Base-by-base conservation (phyloP, 2,888 invertebrate genomes). In the Chloroclystis v-ata region DNA sequence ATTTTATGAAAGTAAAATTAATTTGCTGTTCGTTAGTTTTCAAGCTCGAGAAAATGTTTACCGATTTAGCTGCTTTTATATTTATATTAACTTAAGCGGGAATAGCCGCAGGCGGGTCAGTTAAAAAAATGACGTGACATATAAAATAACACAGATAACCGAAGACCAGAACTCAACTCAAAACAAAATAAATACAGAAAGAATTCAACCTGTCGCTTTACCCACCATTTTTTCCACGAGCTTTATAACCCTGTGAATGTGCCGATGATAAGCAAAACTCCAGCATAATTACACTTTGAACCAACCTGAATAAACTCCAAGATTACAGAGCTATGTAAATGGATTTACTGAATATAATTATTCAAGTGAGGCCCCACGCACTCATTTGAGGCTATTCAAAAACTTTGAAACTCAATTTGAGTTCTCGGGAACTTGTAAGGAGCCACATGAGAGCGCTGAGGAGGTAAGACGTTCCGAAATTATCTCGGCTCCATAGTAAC, bases 351-450 rank as follows among this genome's bases (percentile, higher is more conserved):
- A 54, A 63, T 62, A 67, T 69, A 69, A 73, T 70, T 70, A 66
- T 57, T 61, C 40, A 38, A 38, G 42, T 49, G 39, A 54, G 52
- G 63, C 63, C 50, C 60, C 59, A 54, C 55, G 52, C 59, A 58
- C 66, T 68, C 65, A 67, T 70, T 68, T 65, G 60, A 61, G 59
- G 59, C 59, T 57, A 69, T 74, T 73, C 70, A 69, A 62, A 66
- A 71, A 72, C 54, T 71, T 70, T 47, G 45, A 30, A 68, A 69
- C 66, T 67, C 67, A 60, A 71, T 69, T 67, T 58, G 59, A 59
- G 61, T 58, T 63, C 58, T 45, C 57, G 61, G 61, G 60, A 59
- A 40, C 35, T 35, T 20, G 35, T 35, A 35, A 35, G 35, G 20
- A 35, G 35, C 35, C 35, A 35, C 35, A 24, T 11, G 35, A 35